Evolutionary conservation across 2,113 vertebrate genomes (phyloP).

Genomic region (Tetrax tetrax): DNA sequence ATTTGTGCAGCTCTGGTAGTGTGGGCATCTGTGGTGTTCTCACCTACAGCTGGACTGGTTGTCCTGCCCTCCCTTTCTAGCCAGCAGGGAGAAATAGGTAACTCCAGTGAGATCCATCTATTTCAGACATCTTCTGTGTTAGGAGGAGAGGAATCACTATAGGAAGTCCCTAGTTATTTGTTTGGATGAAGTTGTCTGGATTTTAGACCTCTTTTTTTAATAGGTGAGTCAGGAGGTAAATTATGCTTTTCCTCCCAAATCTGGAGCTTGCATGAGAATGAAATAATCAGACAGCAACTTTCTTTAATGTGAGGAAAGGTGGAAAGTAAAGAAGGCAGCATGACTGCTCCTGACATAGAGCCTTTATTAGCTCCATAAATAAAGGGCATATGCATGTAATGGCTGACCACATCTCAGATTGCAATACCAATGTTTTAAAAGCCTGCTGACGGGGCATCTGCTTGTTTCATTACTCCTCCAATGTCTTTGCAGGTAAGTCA

Average conservation of each 20-base stretch:
- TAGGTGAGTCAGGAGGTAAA: background rate
- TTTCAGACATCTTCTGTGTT: background rate
- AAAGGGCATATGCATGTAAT: constrained; percentile 30
- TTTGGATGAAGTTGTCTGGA: background rate
- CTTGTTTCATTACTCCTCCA: constrained; percentile 44
- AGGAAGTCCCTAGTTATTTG: background rate
- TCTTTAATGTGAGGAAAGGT: background rate
- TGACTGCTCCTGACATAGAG: constrained; percentile 1
- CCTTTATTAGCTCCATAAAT: constrained; percentile 54
- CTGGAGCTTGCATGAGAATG: background rate
- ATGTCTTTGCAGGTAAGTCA: constrained; percentile 40
- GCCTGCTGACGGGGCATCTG: constrained; percentile 65
- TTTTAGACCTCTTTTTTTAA: background rate
- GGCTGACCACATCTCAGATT: constrained; percentile 47
- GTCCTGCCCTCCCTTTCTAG: background rate
- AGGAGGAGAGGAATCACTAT: background rate
- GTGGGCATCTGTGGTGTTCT: background rate
- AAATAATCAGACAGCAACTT: background rate
- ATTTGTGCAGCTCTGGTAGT: background rate
- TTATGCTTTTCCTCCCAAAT: background rate
- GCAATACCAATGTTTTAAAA: constrained; percentile 58
- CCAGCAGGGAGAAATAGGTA: background rate
- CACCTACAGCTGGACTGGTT: background rate
- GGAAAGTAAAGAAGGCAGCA: background rate
- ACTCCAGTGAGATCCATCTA: background rate